Base-by-base conservation (phyloP, 2,797 vertebrate species). In the Gadopsis marmoratus region DNA sequence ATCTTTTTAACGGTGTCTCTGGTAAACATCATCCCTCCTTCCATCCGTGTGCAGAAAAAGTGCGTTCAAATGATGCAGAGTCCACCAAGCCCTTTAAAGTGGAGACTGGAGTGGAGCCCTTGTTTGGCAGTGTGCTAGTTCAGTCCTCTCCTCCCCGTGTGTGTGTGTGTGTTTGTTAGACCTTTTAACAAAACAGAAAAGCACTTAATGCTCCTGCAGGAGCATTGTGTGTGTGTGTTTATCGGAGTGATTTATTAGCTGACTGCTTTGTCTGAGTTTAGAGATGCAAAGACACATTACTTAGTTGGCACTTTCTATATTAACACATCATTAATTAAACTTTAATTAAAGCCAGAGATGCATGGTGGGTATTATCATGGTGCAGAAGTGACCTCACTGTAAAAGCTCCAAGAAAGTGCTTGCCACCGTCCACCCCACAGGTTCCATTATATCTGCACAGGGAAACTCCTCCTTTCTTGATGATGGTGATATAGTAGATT, bases 81-180 rank as follows among this genome's bases (percentile, higher is more conserved):
- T 89, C 88, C 62, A 76, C 88, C 70, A 76, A 93, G 85, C 93
- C 94, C 93, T 94, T 94, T 94, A 94, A 93, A 88, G 84, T 86
- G 82, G 79, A 89, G 88, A 88, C 82, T 79, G 86, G 75, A 90
- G 81, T 84, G 81, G 83, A 90, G 86, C 53, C 76, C 79, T 76
- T 60, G 54, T 91, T 84, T 79, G 78, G 84, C 87, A 83, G 79
- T 83, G 65, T 75, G 77, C 67, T 84, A 66, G 82, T 87, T 73
- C 89, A 83, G 83, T 83, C 66, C 60, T 78, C 71, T 81, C 67
- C 56, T 78, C 41, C 26, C 41, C 66, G 37, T 79, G 48, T 69
- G 39, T 73, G 72, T 63, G 43, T 64, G 72, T 71, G 17, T 69
- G 65, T 75, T 75, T 53, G 67, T 75, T 55, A 72, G 68, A 86